Base-by-base conservation (phyloP, 2,113 vertebrate genomes). In the Trematocara stigmaticum region DNA sequence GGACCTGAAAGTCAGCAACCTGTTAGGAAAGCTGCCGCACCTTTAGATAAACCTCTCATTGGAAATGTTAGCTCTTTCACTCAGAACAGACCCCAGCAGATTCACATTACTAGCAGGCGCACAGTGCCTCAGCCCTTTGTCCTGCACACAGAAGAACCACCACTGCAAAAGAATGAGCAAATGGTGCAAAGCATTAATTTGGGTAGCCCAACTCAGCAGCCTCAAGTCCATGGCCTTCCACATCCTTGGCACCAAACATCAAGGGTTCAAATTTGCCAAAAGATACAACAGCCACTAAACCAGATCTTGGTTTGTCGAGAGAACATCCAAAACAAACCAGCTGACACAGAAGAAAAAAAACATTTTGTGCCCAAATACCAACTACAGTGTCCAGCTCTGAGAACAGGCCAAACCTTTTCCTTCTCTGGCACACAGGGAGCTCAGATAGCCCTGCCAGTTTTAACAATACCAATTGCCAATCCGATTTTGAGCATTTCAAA, bases 291-390 rank as follows among this genome's bases (percentile, higher is more conserved):
- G 52, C 91, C 95, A 10, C 56, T 91, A 2, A 90, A 88, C 78
- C 93, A 96, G 90, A 96, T 96, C 87, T 88, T 84, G 45, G 87
- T 95, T 29, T 49, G 89, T 78, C 96, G 94, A 12, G 94, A 90
- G n/a, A 94, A 94, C 80, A 87, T 92, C 82, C 86, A 88, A 84
- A 96, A 91, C 45, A 84, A 94, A 81, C 57, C 83, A n/a, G 20
- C 93, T 49, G 89, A 96, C 51, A 69, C 78, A 4, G 89, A 96
- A 66, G 92, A 94, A 61, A 94, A 90, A 34, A 95, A 93, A 82
- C 85, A 81, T 71, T 98, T 97, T 94, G 96, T 98, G 94, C 99
- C 99, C 2, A 99, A 99, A 94, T 99, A 99, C 91, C 98, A 99
- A 5, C 93, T 99, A 59, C 97, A 97, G 56, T 96, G 97, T 95